These are phyloP conservation scores for Odontomachus brunneus DNA, from an alignment of 1,140 invertebrate species.

Conservation along the genomic window DNA sequence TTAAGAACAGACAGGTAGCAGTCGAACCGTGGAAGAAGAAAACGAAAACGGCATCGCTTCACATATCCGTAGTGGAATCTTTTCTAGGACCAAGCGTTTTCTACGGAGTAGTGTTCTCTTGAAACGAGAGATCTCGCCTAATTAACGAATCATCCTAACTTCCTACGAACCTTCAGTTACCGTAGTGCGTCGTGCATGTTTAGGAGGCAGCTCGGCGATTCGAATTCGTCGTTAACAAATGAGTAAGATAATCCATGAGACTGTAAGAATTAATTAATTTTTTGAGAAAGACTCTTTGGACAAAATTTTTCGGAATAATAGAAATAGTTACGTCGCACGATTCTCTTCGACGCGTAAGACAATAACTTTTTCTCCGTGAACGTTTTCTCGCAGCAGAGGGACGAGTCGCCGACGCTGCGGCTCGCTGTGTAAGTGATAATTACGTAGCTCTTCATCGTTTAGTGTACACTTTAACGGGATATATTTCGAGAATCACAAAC, in stretches of 20 bases:
- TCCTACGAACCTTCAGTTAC: constrained; percentile 17
- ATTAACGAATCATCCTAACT: constrained; percentile 15
- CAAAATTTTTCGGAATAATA: no score
- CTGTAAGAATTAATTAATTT: no score
- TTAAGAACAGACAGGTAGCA: background rate
- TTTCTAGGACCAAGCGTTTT: constrained; percentile 65
- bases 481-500: constrained; percentile 53
- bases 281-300: no score
- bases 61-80: constrained; percentile 58
- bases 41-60: constrained; percentile 12
- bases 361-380: constrained; percentile 39
- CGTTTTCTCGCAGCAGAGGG: background rate
- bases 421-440: constrained; percentile 41
- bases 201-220: constrained; percentile 43
- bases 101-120: constrained; percentile 22
- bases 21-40: background rate
- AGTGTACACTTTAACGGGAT: constrained; percentile 26
- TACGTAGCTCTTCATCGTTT: constrained; percentile 27
- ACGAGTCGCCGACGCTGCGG: constrained; percentile 21
- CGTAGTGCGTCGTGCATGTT: constrained; percentile 14
- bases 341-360: background rate
- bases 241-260: background rate
- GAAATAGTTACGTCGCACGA: background rate
- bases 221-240: background rate
- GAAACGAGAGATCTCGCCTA: constrained; percentile 6